Evolutionary conservation across 2,888 invertebrate genomes (phyloP).

Genomic region (Piscicola geometra): DNA sequence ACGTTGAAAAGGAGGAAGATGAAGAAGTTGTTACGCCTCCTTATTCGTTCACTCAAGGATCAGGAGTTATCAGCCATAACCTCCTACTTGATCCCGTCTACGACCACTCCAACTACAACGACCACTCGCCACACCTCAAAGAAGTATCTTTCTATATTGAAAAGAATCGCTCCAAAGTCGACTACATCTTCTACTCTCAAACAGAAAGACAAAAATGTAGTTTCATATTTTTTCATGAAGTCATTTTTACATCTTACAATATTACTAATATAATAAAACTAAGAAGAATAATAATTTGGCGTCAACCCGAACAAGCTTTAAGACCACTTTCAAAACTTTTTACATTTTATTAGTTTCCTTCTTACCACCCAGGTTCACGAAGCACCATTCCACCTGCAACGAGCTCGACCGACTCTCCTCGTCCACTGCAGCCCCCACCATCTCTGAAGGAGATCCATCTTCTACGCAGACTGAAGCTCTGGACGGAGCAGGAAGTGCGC

Average conservation of each 20-base stretch:
- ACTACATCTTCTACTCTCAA: constrained; percentile 76
- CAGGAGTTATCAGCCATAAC: constrained; percentile 65
- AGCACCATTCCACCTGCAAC: too few relatives aligned
- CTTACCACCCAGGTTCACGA: too few relatives aligned
- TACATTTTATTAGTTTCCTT: too few relatives aligned
- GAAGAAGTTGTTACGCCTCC: not conserved
- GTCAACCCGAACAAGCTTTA: too few relatives aligned
- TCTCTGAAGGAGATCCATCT: constrained; percentile 24
- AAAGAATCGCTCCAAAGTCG: constrained; percentile 66
- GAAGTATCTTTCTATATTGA: constrained; percentile 78
- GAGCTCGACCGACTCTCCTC: too few relatives aligned
- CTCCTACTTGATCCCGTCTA: constrained; percentile 70
- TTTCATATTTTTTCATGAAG: too few relatives aligned
- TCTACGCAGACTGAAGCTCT: constrained; percentile 64
- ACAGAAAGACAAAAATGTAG: constrained; percentile 23
- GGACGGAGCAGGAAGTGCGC: constrained; percentile 60
- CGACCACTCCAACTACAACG: constrained; percentile 55
- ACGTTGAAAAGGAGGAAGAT: not conserved
- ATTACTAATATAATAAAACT: too few relatives aligned
- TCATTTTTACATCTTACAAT: too few relatives aligned
- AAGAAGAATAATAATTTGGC: too few relatives aligned
- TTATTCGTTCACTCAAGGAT: constrained; percentile 44
- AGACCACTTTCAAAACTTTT: too few relatives aligned
- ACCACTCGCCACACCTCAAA: constrained; percentile 50
- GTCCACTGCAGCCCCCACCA: not conserved